phyloP scores from a whole-genome alignment of 1,140 invertebrate species.

The Mizuhopecten yessoensis region DNA sequence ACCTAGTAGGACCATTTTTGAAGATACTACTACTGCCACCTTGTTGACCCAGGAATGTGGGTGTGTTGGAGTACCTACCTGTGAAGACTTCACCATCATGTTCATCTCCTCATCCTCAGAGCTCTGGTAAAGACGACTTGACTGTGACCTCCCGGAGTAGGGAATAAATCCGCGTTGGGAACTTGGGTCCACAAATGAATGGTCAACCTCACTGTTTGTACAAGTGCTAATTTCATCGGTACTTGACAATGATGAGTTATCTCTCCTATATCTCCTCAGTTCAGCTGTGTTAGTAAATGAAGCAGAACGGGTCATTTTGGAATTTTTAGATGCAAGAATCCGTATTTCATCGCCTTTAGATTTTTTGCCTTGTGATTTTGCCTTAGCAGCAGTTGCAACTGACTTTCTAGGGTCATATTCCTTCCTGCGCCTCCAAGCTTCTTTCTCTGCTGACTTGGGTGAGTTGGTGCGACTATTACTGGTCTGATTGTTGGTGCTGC shows the following conservation, averaged over 20 bases:
- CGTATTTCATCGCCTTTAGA: constrained; percentile 52
- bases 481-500: constrained; percentile 66
- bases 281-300: constrained; percentile 76
- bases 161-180: constrained; percentile 68
- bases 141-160: constrained; percentile 66
- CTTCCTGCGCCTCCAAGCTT: constrained; percentile 95
- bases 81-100: constrained; percentile 67
- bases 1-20: neutral
- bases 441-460: constrained; percentile 88
- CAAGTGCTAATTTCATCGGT: constrained; percentile 69
- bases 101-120: constrained; percentile 76
- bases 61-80: constrained; percentile 63
- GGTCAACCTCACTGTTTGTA: constrained; percentile 63
- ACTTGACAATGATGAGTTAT: constrained; percentile 72
- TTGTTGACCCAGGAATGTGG: neutral
- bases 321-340: constrained; percentile 51
- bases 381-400: constrained; percentile 87
- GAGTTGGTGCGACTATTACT: constrained; percentile 76
- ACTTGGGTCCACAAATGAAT: constrained; percentile 65
- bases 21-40: no score
- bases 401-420: constrained; percentile 94
- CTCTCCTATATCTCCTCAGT: constrained; percentile 62
- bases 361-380: constrained; percentile 69
- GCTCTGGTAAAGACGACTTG: constrained; percentile 69
- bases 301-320: constrained; percentile 75